Evolutionary conservation across 92 coral and sea anemone genomes (phyloP), one percentile per base, ranked within the genome.

Genomic region (Phenganax subtilis): DNA sequence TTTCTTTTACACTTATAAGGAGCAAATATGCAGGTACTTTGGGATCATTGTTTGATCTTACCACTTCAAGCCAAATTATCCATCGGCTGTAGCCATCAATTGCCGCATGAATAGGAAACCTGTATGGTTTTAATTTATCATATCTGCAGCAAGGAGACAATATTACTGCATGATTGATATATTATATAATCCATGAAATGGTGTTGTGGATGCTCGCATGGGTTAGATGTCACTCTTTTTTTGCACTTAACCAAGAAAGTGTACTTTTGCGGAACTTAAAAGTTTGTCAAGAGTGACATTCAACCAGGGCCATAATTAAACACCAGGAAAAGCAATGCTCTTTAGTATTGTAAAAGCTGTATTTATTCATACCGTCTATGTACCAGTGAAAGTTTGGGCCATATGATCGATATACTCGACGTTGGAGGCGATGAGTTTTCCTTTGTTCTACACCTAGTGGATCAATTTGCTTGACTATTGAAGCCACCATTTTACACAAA

Each of bases 31-130:
- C 54, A 0, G 75, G 51, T 9, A 71, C 75, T 47, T 47, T 30
- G 10, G 75, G 75, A 2, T 71, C 44, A 71, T 71, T 71, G 54
- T 71, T 71, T 1, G 0, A 6, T 10, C 7, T 47, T 7, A 20
- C 75, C 0, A 71, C 75, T 30, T 71, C 54, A 7, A 71, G 75
- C 75, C 75, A 71, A 7, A 71, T 0, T 71, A 71, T 37, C 0
- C 75, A 1, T 0, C 54, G 55, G 51, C 75, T 71, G 44, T 71
- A 71, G 0, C 54, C 75, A 30, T 71, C 75, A 0, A 71, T 71
- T 1, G 75, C 75, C 1, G 54, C 75, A 30, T 71, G 75, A 17
- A 71, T 71, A 0, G 75, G 75, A 55, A 71, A 30, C 3, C 75
- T 54, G 29, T 30, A 71, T 10, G 75, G 75, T 47, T 71, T 71